Evolutionary conservation across 2,888 invertebrate species (phyloP).

Genomic region (Brachypalpus laphriformis): DNA sequence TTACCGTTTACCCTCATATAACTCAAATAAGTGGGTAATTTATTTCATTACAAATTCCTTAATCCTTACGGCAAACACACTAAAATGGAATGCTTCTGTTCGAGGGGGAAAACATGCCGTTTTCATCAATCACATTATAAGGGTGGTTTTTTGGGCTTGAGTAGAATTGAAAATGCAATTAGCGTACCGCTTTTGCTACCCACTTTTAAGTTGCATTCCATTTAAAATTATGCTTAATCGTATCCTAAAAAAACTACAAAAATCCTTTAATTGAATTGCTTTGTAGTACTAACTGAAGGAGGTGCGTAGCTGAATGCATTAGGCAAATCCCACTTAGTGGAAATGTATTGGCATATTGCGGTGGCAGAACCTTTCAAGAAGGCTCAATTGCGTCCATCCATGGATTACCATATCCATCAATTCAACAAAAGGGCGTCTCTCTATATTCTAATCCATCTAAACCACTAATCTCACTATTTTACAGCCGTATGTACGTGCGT

Average conservation of each 20-base stretch:
- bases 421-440: conserved; percentile 47
- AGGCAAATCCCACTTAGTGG: conserved; percentile 66
- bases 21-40: conserved; percentile 70
- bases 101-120: conserved; percentile 23
- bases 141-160: conserved; percentile 40
- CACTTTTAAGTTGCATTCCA: conserved; percentile 50
- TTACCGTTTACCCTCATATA: conserved; percentile 33
- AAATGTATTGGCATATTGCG: conserved; percentile 73
- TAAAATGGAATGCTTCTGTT: conserved; percentile 35
- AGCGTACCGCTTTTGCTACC: conserved; percentile 37
- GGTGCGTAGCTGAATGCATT: conserved; percentile 50
- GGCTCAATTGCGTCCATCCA: conserved; percentile 38
- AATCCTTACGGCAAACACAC: conserved; percentile 74
- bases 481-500: neutral
- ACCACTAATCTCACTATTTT: conserved; percentile 70
- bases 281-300: conserved; percentile 23
- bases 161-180: conserved; percentile 67
- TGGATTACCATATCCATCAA: conserved; percentile 69
- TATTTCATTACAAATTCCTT: conserved; percentile 75
- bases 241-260: conserved; percentile 43
- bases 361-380: conserved; percentile 65
- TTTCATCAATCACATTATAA: conserved; percentile 54
- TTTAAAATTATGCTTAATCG: conserved; percentile 62
- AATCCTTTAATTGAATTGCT: conserved; percentile 73
- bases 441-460: conserved; percentile 57